Conservation (phyloP, 2,797 vertebrate genomes). For the Meda fulgida region DNA sequence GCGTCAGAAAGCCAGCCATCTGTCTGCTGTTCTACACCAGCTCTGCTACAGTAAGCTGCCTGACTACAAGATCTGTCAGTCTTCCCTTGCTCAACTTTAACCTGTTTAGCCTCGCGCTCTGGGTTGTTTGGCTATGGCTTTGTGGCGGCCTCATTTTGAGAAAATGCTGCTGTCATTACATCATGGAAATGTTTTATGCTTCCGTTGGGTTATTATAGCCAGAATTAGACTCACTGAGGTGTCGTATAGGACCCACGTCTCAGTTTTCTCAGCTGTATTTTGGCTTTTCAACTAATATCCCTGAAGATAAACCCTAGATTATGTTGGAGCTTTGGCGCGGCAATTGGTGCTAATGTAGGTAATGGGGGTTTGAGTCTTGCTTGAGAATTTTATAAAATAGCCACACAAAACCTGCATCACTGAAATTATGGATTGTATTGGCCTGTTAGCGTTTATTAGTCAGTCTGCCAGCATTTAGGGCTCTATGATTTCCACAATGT, state of each 20-base stretch:
- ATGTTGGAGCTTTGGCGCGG: background rate
- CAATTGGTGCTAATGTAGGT: background rate
- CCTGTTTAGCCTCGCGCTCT: background rate
- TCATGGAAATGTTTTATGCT: background rate
- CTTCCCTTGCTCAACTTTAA: background rate
- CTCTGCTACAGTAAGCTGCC: conserved; percentile 5
- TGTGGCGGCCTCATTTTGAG: background rate
- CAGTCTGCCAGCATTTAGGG: too few species aligned
- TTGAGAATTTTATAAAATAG: background rate
- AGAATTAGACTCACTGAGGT: background rate
- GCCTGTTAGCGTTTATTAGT: too few species aligned
- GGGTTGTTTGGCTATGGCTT: background rate
- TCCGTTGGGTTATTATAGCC: background rate
- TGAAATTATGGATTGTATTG: background rate
- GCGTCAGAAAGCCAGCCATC: conserved; percentile 25
- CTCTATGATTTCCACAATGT: too few species aligned
- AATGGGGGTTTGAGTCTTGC: background rate
- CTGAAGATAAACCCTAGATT: background rate
- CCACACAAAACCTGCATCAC: background rate
- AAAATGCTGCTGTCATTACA: background rate
- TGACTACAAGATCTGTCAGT: background rate
- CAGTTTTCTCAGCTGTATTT: background rate
- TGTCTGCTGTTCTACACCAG: background rate
- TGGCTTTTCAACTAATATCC: background rate
- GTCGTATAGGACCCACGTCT: background rate